These are phyloP conservation scores for Peromyscus maniculatus DNA, from an alignment of 2,113 vertebrate genomes.

Conservation along the genomic window DNA sequence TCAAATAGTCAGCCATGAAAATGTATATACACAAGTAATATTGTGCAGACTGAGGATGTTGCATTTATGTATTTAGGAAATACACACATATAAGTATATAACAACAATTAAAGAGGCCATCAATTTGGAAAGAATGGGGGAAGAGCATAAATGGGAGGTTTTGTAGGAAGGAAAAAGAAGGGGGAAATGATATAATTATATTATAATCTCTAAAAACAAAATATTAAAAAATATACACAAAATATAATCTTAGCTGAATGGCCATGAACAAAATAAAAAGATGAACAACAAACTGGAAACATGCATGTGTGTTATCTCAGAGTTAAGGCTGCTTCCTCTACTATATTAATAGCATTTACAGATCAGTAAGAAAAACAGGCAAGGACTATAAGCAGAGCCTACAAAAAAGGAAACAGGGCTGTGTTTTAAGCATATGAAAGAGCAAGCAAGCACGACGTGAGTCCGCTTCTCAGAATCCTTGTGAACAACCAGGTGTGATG, in stretches of 20 bases:
- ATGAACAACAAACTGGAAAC: neutral
- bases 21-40: neutral
- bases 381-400: neutral
- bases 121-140: neutral
- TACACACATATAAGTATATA: neutral
- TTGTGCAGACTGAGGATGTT: neutral
- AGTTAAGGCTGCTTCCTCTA: slow-evolving; percentile 6
- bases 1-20: neutral
- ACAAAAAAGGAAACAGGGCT: neutral
- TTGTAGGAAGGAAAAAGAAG: neutral
- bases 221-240: neutral
- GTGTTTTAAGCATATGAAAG: neutral
- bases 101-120: neutral
- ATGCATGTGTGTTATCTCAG: neutral
- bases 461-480: neutral
- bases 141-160: neutral
- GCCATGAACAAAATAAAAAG: neutral
- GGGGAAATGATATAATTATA: neutral
- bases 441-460: neutral
- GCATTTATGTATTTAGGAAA: neutral
- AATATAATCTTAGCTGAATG: neutral
- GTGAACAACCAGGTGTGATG: too few species aligned
- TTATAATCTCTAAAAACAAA: neutral
- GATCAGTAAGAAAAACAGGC: neutral
- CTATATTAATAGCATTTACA: slow-evolving; percentile 26